Conservation (phyloP, 2,888 invertebrate genomes). For the Panzeria rudis region DNA sequence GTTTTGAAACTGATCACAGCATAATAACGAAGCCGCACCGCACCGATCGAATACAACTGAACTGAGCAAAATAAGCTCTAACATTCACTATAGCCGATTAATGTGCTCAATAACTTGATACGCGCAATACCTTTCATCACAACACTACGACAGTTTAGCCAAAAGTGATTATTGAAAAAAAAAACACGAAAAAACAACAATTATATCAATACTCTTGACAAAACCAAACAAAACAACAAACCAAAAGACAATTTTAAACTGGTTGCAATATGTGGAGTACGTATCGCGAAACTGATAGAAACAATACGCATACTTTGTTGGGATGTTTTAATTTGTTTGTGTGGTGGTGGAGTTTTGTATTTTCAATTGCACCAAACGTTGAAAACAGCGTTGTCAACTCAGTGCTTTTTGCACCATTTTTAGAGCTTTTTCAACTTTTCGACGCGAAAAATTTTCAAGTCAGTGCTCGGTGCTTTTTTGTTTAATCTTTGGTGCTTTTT, state of each 20-base stretch:
- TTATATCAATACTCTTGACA: background rate
- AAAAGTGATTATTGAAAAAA: constrained; percentile 24
- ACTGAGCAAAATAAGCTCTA: background rate
- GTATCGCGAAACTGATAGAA: background rate
- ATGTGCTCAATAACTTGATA: constrained; percentile 21
- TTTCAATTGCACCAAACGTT: constrained; percentile 26
- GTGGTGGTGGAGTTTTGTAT: constrained; percentile 11
- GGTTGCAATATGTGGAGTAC: constrained; percentile 39
- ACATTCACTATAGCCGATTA: background rate
- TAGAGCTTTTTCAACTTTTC: too few species aligned
- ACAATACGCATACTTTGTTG: background rate
- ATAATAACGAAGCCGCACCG: background rate
- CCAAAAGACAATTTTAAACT: constrained; percentile 42
- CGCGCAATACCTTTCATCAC: background rate
- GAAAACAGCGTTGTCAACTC: too few species aligned
- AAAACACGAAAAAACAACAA: background rate
- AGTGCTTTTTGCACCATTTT: too few species aligned
- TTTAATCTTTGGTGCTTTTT: too few species aligned
- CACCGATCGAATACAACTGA: constrained; percentile 6
- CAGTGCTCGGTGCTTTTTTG: too few species aligned
- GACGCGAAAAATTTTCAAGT: too few species aligned
- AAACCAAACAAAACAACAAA: constrained; percentile 20
- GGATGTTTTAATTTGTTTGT: constrained; percentile 28
- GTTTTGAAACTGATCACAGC: background rate
- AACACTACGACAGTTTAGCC: constrained; percentile 8